phyloP scores from a whole-genome alignment of 2,113 vertebrate species.

The Pampusana beccarii region DNA sequence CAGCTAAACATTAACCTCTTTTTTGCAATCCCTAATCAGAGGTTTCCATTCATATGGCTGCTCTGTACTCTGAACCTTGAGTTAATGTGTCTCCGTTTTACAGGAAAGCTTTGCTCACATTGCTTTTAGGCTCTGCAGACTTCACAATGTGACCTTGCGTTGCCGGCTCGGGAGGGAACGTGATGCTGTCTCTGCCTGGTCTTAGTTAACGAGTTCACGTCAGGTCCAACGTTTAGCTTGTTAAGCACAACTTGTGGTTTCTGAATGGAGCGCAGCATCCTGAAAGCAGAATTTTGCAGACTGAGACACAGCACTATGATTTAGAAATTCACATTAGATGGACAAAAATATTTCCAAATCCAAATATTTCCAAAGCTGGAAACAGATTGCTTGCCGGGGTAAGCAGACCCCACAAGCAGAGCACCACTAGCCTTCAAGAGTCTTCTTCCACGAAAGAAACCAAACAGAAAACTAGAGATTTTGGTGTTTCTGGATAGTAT shows the following conservation, averaged over 20 bases:
- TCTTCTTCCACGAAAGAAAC: neutral
- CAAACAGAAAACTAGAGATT: neutral
- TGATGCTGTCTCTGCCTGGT: neutral
- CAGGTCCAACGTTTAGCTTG: neutral
- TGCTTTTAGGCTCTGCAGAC: slow-evolving; percentile 4
- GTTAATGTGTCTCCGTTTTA: slow-evolving; percentile 68
- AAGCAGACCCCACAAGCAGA: neutral
- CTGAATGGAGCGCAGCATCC: neutral
- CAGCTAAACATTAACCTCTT: slow-evolving; percentile 62
- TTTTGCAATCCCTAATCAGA: slow-evolving; percentile 63
- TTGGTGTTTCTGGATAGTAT: neutral
- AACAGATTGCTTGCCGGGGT: neutral
- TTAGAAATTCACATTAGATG: neutral
- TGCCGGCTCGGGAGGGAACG: neutral
- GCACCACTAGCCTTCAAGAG: neutral
- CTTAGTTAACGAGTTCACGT: neutral
- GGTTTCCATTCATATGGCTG: slow-evolving; percentile 60
- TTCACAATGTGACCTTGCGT: slow-evolving; percentile 19
- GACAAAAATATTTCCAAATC: neutral
- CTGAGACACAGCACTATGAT: neutral
- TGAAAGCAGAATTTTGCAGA: neutral
- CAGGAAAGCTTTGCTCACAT: slow-evolving; percentile 50
- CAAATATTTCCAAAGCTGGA: too few relatives aligned
- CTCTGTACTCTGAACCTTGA: slow-evolving; percentile 66
- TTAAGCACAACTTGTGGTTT: neutral